A percentile compares a stretch with the other conserved stretches of the same genome.
Conservation (phyloP, 2,113 vertebrate genomes). For the Pangasianodon gigas region DNA sequence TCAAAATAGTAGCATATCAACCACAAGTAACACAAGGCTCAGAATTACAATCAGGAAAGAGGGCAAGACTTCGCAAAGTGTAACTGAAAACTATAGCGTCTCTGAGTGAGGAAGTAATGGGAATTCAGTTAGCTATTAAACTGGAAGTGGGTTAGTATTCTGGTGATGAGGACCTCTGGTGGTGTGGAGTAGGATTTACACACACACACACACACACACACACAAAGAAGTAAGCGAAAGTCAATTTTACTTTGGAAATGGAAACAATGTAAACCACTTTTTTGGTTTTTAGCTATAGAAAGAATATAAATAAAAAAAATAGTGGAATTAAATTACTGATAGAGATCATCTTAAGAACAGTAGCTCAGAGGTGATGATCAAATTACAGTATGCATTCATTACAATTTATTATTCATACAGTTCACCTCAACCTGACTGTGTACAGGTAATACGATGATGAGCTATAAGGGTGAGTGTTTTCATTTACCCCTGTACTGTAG, state of each 20-base stretch:
- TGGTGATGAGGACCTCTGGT: neutral
- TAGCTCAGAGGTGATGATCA: neutral
- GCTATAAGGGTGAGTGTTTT: slow-evolving; percentile 2
- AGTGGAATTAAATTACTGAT: neutral
- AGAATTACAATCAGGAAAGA: no score
- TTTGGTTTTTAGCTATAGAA: neutral
- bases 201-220: no score
- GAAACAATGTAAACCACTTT: neutral
- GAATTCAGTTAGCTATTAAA: no score
- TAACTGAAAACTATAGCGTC: neutral
- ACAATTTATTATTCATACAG: neutral
- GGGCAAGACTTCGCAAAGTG: no score
- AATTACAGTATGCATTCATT: neutral
- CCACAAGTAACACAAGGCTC: no score
- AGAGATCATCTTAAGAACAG: neutral
- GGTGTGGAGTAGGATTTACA: no score
- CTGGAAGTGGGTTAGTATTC: no score
- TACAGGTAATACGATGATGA: neutral
- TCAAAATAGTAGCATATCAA: neutral
- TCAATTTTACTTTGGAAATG: neutral
- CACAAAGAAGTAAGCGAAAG: neutral
- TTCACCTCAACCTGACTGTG: neutral
- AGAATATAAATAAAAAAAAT: neutral
- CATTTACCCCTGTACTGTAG: neutral
- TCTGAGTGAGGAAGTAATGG: neutral